Evolutionary conservation across 2,113 vertebrate species (phyloP).

Genomic region (Thomomys bottae): DNA sequence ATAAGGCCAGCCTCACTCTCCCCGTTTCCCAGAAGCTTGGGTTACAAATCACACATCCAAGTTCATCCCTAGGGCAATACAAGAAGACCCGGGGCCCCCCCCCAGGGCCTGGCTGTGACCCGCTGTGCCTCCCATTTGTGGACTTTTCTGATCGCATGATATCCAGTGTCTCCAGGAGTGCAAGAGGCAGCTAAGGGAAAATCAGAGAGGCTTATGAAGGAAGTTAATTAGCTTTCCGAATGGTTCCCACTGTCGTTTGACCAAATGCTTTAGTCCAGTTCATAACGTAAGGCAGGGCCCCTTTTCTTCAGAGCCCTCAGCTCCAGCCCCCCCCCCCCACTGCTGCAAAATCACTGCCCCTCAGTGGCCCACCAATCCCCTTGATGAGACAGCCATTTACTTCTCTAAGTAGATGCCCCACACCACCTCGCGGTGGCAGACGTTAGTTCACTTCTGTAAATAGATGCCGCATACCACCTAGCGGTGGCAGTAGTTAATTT

Average conservation of each 20-base stretch:
- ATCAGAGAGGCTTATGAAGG: background rate
- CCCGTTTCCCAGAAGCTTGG: background rate
- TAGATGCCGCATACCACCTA: background rate
- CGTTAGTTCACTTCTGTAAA: background rate
- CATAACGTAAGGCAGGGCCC: background rate
- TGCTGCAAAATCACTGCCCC: too few relatives aligned
- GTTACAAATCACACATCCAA: background rate
- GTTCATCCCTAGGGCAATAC: background rate
- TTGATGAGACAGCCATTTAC: background rate
- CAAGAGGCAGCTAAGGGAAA: background rate
- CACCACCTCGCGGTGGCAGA: background rate
- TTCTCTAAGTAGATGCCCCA: background rate
- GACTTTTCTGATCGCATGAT: background rate
- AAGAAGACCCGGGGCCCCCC: background rate
- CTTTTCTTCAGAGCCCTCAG: background rate
- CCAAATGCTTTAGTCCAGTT: rapidly evolving
- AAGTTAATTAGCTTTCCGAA: conserved; percentile 41
- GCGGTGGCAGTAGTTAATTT: background rate
- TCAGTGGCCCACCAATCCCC: too few relatives aligned
- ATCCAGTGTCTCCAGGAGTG: background rate
- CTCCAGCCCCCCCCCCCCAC: background rate
- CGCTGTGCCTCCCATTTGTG: rapidly evolving
- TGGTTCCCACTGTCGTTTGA: background rate
- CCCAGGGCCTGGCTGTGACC: too few relatives aligned
- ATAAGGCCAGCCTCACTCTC: background rate